Evolutionary conservation across 2,113 vertebrate species (phyloP).

Genomic region (Narcine bancroftii): DNA sequence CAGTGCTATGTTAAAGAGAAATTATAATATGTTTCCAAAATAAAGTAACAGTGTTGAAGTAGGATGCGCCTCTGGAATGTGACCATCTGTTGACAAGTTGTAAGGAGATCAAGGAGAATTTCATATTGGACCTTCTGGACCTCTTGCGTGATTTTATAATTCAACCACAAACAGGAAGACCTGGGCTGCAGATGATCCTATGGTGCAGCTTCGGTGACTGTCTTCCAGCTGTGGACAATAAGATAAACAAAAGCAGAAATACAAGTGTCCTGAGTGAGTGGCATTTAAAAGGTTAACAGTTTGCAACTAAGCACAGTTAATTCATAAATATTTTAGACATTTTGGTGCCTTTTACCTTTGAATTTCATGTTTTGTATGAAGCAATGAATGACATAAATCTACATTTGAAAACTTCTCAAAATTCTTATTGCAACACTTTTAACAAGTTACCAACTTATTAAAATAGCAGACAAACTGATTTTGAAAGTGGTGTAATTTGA

Average conservation of each 20-base stretch:
- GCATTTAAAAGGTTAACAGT: neutral
- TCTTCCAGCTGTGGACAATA: slow-evolving; percentile 19
- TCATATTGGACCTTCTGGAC: slow-evolving; percentile 27
- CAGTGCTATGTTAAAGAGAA: too few species aligned
- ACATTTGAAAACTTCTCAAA: neutral
- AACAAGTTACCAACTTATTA: neutral
- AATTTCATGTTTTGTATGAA: neutral
- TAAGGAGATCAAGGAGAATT: slow-evolving; percentile 24
- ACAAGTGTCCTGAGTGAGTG: neutral
- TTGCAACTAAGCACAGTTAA: neutral
- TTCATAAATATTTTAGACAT: neutral
- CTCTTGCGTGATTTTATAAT: neutral
- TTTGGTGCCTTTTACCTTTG: neutral
- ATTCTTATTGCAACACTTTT: neutral
- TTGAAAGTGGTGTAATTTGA: neutral
- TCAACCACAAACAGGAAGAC: slow-evolving; percentile 23
- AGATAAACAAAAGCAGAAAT: slow-evolving; percentile 1
- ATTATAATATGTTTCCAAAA: neutral
- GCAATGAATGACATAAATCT: neutral
- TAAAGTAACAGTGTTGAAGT: neutral
- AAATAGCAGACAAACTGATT: neutral
- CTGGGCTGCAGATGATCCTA: slow-evolving; percentile 18
- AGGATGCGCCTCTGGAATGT: slow-evolving; percentile 4
- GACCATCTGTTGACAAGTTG: slow-evolving; percentile 31
- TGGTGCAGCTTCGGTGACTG: slow-evolving; percentile 3